Evolutionary conservation across 2,797 vertebrate species (phyloP).

Genomic region (Sebastes glaucus): DNA sequence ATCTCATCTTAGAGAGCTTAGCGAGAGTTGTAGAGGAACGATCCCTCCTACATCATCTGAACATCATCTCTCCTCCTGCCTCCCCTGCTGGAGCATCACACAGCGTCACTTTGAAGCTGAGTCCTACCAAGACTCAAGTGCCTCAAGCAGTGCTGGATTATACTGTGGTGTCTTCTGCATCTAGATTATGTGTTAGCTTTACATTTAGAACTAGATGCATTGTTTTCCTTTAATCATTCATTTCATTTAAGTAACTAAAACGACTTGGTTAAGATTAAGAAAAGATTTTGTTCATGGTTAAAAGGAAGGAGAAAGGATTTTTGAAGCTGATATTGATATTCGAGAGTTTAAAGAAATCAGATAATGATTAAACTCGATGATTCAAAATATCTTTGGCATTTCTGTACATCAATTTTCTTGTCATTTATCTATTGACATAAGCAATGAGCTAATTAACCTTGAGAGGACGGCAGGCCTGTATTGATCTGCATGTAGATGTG

Average conservation of each 20-base stretch:
- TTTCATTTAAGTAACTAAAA: neutral
- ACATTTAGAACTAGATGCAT: neutral
- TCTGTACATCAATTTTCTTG: neutral
- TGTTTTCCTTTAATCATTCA: neutral
- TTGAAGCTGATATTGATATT: neutral
- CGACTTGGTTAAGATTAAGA: neutral
- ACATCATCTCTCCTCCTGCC: neutral
- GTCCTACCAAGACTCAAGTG: neutral
- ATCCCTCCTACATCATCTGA: constrained; percentile 12
- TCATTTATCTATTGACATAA: neutral
- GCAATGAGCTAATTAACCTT: constrained; percentile 14
- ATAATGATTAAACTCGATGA: neutral
- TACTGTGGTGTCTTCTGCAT: neutral
- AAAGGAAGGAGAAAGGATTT: neutral
- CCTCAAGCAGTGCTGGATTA: neutral
- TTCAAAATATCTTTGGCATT: neutral
- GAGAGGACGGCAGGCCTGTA: neutral
- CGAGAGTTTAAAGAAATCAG: neutral
- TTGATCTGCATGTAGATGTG: constrained; percentile 21
- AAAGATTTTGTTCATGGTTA: neutral
- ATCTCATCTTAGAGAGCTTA: neutral
- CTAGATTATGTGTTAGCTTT: neutral
- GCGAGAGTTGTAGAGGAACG: neutral
- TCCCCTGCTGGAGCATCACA: constrained; percentile 3
- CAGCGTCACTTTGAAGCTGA: neutral